Conservation (phyloP, 2,113 vertebrate species). For the Stegostoma tigrinum region DNA sequence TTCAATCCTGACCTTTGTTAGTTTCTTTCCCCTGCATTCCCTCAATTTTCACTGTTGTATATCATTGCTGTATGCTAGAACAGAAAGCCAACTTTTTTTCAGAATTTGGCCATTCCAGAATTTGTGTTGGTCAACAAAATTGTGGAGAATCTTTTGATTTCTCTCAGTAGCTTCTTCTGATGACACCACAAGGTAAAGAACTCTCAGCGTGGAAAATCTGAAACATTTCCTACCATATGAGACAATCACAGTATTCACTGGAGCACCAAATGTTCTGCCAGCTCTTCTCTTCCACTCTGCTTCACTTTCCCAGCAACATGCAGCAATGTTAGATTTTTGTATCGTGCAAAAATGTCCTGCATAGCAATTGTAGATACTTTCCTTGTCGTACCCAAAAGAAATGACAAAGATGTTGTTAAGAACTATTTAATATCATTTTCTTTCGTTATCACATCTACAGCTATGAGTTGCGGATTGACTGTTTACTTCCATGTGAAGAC, state of each 20-base stretch:
- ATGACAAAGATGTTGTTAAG: neutral
- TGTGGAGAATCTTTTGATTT: neutral
- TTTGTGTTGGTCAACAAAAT: neutral
- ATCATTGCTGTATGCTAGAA: neutral
- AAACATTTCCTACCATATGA: neutral
- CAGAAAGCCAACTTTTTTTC: neutral
- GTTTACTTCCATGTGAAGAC: slow-evolving; percentile 84
- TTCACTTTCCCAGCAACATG: neutral
- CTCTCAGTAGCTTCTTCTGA: neutral
- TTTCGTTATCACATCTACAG: slow-evolving; percentile 47
- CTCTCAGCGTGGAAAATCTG: neutral
- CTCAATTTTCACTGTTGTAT: neutral
- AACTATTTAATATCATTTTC: neutral
- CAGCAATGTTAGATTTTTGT: neutral
- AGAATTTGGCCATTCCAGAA: neutral
- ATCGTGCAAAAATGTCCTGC: neutral
- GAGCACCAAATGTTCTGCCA: neutral
- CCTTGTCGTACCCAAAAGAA: neutral
- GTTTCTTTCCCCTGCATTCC: neutral
- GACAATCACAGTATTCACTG: neutral
- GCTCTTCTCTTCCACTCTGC: neutral
- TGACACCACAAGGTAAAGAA: neutral
- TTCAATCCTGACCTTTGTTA: neutral
- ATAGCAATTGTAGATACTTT: neutral
- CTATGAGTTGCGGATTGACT: slow-evolving; percentile 83